Percentiles rank a stretch among this genome's conserved stretches.
Conservation (phyloP, 2,888 invertebrate genomes). For the Xestoiulus laeticollis region DNA sequence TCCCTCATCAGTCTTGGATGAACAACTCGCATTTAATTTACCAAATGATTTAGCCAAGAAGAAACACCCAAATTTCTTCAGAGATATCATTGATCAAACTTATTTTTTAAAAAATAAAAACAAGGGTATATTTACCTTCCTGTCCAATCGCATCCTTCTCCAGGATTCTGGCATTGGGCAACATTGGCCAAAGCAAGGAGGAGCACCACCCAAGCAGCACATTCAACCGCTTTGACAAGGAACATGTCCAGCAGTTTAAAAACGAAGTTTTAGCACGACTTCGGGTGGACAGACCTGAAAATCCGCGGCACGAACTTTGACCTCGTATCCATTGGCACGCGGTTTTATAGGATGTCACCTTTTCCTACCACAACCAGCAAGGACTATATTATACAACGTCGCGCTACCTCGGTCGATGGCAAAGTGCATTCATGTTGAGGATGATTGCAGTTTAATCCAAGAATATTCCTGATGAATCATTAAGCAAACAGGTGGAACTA, state of each 20-base stretch:
- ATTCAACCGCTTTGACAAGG: slow-evolving; percentile 12
- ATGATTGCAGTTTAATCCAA: background rate
- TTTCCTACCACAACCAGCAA: no score
- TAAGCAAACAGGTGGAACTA: background rate
- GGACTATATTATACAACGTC: background rate
- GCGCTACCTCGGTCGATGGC: slow-evolving; percentile 14
- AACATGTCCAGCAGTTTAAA: slow-evolving; percentile 8
- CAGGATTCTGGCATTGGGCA: slow-evolving; percentile 38
- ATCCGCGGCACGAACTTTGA: slow-evolving; percentile 3
- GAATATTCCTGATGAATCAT: background rate
- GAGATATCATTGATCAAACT: background rate
- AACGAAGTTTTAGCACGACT: slow-evolving; percentile 16
- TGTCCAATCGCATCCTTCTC: slow-evolving; percentile 49
- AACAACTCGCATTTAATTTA: no score
- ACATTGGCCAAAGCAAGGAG: slow-evolving; percentile 10
- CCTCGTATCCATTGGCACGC: slow-evolving; percentile 10
- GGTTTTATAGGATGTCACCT: no score
- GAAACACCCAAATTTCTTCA: no score
- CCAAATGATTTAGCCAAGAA: no score
- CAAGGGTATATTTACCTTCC: slow-evolving; percentile 35
- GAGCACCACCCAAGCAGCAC: slow-evolving; percentile 19
- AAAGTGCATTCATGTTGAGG: background rate
- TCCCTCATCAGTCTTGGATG: no score
- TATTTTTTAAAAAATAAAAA: background rate
- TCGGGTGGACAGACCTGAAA: background rate